Evolutionary conservation across 2,113 vertebrate genomes (phyloP).

Genomic region (Nothocercus julius): DNA sequence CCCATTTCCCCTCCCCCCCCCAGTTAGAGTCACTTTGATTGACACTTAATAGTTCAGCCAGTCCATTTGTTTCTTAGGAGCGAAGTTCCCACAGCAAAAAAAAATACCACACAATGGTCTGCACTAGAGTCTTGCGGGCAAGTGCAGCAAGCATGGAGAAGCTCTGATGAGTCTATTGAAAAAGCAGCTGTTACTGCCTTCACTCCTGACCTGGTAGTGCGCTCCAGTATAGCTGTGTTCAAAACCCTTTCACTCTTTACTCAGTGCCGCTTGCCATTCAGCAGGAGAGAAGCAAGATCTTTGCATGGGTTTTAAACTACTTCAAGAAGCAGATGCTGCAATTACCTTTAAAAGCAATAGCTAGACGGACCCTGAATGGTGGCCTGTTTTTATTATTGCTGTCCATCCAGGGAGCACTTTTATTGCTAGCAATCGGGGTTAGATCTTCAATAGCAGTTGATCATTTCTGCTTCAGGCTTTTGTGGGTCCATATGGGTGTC

Average conservation of each 20-base stretch:
- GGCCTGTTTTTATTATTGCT: slow-evolving; percentile 53
- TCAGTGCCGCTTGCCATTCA: slow-evolving; percentile 38
- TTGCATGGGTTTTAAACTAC: slow-evolving; percentile 42
- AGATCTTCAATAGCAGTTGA: slow-evolving; percentile 56
- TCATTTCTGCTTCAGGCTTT: slow-evolving; percentile 62
- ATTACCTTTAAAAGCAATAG: slow-evolving; percentile 67
- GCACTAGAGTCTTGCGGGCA: slow-evolving; percentile 69
- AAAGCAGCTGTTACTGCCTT: slow-evolving; percentile 71
- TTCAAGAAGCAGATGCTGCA: slow-evolving; percentile 67
- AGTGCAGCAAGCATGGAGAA: slow-evolving; percentile 35
- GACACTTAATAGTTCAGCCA: slow-evolving; percentile 79
- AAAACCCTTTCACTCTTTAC: slow-evolving; percentile 52
- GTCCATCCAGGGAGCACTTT: slow-evolving; percentile 55
- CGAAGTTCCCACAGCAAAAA: slow-evolving; percentile 50
- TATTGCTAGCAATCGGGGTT: slow-evolving; percentile 65
- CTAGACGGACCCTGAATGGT: slow-evolving; percentile 25
- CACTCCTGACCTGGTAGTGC: slow-evolving; percentile 60
- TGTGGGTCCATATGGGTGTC: slow-evolving; percentile 53
- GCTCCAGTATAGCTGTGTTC: slow-evolving; percentile 43
- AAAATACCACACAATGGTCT: slow-evolving; percentile 69
- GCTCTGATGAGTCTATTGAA: slow-evolving; percentile 55
- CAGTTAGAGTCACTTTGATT: slow-evolving; percentile 67
- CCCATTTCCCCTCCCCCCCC: rapidly evolving
- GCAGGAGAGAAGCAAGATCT: slow-evolving; percentile 37
- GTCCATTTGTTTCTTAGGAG: slow-evolving; percentile 71